Conservation (phyloP, 2,888 invertebrate species). For the Prosapia bicincta region DNA sequence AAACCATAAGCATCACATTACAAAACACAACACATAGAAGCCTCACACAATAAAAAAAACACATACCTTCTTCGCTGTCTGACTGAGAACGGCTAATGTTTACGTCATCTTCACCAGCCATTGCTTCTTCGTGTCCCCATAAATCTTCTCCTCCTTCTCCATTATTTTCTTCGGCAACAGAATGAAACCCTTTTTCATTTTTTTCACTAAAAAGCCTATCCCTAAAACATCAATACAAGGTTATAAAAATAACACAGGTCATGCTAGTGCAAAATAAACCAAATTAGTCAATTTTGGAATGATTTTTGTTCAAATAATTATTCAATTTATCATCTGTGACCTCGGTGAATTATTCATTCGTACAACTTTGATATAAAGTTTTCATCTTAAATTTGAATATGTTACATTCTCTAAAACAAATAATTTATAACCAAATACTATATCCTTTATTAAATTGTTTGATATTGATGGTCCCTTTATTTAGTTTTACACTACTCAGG, state of each 20-base stretch:
- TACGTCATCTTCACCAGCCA: slow-evolving; percentile 54
- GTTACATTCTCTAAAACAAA: too few species aligned
- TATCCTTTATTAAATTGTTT: too few species aligned
- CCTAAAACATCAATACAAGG: slow-evolving; percentile 16
- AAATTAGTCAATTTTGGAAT: background rate
- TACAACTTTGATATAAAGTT: too few species aligned
- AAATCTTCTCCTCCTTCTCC: slow-evolving; percentile 54
- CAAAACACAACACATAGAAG: background rate
- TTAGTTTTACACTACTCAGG: too few species aligned
- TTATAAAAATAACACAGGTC: background rate
- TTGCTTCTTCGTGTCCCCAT: slow-evolving; percentile 59
- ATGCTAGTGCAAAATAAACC: too few species aligned
- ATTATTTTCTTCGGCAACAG: slow-evolving; percentile 24
- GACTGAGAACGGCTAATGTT: background rate
- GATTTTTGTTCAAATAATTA: too few species aligned
- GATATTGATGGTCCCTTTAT: too few species aligned
- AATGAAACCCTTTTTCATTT: slow-evolving; percentile 25
- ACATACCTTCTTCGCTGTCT: slow-evolving; percentile 16
- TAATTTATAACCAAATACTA: too few species aligned
- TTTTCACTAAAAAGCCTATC: slow-evolving; percentile 36
- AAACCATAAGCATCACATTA: background rate
- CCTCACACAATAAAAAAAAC: too few species aligned
- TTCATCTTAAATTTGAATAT: too few species aligned
- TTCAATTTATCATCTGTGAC: too few species aligned
- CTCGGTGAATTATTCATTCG: too few species aligned